A percentile compares a stretch with the other conserved stretches of the same genome.
These are phyloP conservation scores for Pteronotus mesoamericanus DNA, from an alignment of 2,797 vertebrate genomes.

Conservation along the genomic window DNA sequence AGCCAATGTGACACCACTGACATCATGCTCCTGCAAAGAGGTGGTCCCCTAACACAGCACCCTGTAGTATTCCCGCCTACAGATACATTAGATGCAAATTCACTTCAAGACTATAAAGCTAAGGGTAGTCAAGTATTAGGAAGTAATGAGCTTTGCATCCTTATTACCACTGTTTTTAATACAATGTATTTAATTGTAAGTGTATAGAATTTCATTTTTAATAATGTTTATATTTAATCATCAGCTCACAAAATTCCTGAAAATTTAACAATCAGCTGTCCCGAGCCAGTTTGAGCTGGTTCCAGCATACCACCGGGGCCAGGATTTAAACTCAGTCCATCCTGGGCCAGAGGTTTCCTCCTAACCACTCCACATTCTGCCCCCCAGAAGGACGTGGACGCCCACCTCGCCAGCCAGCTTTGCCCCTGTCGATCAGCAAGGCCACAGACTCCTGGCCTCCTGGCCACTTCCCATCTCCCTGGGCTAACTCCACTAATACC, in stretches of 20 bases:
- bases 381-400: rapidly evolving
- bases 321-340: neutral
- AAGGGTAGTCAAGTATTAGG: neutral
- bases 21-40: too few relatives aligned
- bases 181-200: neutral
- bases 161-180: neutral
- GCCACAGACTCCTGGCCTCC: neutral
- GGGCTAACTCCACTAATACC: neutral
- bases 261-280: neutral
- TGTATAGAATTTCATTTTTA: neutral
- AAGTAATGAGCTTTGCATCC: neutral
- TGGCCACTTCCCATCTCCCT: neutral
- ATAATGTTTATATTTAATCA: neutral
- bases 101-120: neutral
- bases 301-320: neutral
- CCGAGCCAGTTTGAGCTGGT: neutral
- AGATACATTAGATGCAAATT: neutral
- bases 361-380: neutral
- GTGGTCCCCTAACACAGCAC: too few relatives aligned
- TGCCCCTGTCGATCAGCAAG: neutral
- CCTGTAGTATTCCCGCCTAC: too few relatives aligned
- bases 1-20: neutral
- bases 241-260: neutral
- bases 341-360: neutral
- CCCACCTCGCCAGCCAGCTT: neutral